Evolutionary conservation across 2,797 vertebrate species (phyloP).

Genomic region (Orientallactaga sibirica): DNA sequence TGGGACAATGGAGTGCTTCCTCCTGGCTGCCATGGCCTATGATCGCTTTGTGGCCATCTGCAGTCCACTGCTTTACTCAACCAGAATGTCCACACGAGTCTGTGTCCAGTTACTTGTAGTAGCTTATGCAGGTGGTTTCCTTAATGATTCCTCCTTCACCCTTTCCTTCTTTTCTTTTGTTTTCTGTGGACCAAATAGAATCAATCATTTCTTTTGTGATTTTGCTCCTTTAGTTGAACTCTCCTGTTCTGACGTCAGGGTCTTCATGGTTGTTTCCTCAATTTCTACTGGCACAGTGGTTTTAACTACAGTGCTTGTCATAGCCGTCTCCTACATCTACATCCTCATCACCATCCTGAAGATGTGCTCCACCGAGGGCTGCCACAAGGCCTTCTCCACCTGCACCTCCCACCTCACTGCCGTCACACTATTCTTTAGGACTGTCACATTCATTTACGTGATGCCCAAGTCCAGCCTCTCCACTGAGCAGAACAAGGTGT

Average conservation of each 20-base stretch:
- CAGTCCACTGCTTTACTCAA: neutral
- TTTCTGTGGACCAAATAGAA: neutral
- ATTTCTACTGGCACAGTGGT: neutral
- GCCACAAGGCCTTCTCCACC: neutral
- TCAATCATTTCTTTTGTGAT: neutral
- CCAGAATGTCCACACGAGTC: neutral
- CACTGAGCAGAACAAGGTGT: neutral
- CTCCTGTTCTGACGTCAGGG: neutral
- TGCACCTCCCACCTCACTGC: conserved; percentile 11
- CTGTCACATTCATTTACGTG: too few relatives aligned
- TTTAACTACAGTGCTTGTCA: neutral
- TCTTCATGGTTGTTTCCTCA: neutral
- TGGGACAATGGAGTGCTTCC: neutral
- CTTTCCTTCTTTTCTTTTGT: neutral
- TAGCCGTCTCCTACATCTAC: conserved; percentile 35
- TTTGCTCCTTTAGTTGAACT: conserved; percentile 22
- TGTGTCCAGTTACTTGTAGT: neutral
- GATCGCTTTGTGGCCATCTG: neutral
- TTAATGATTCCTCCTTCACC: neutral
- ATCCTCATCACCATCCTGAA: conserved; percentile 21
- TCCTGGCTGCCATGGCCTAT: neutral
- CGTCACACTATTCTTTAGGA: neutral
- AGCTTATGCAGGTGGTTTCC: neutral
- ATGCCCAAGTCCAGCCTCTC: neutral
- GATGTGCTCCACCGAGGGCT: too few relatives aligned